These are phyloP conservation scores for Glaucidium brasilianum DNA, from an alignment of 2,113 vertebrate genomes.

Conservation along the genomic window DNA sequence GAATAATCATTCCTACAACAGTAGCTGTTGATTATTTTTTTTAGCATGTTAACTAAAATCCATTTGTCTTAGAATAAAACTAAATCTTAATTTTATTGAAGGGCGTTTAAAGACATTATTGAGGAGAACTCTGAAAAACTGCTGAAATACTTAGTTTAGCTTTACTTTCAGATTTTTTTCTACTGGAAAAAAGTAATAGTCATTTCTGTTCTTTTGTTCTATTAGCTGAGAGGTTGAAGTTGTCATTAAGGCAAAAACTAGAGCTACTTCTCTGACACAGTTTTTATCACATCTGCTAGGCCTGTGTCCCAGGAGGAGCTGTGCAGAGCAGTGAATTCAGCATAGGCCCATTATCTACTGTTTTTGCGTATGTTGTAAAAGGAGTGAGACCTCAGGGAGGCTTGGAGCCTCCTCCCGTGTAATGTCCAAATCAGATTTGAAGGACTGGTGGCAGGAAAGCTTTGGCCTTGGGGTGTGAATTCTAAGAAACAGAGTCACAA, in stretches of 20 bases:
- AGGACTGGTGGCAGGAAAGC: constrained; percentile 80
- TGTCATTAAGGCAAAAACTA: constrained; percentile 80
- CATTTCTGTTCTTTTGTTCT: constrained; percentile 71
- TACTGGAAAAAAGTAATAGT: constrained; percentile 45
- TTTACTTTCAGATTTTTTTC: constrained; percentile 48
- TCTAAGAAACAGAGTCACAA: constrained; percentile 78
- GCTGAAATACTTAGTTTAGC: constrained; percentile 61
- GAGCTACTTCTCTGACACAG: constrained; percentile 77
- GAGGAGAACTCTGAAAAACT: constrained; percentile 49
- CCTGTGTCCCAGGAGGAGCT: constrained; percentile 76
- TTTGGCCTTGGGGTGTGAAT: constrained; percentile 81
- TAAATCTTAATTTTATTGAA: not conserved
- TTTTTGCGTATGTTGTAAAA: constrained; percentile 67
- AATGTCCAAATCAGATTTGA: constrained; percentile 79
- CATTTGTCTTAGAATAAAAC: not conserved
- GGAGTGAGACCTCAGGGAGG: constrained; percentile 78
- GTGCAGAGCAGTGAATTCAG: constrained; percentile 73
- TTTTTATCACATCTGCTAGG: constrained; percentile 81
- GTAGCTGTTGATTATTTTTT: not conserved
- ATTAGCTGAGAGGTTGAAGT: constrained; percentile 77
- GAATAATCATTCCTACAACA: not conserved
- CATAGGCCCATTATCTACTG: constrained; percentile 78
- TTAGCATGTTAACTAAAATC: not conserved
- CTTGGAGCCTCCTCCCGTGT: constrained; percentile 75
- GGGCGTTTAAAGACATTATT: not conserved